Evolutionary conservation across 2,797 vertebrate genomes (phyloP).

Genomic region (Luscinia megarhynchos): DNA sequence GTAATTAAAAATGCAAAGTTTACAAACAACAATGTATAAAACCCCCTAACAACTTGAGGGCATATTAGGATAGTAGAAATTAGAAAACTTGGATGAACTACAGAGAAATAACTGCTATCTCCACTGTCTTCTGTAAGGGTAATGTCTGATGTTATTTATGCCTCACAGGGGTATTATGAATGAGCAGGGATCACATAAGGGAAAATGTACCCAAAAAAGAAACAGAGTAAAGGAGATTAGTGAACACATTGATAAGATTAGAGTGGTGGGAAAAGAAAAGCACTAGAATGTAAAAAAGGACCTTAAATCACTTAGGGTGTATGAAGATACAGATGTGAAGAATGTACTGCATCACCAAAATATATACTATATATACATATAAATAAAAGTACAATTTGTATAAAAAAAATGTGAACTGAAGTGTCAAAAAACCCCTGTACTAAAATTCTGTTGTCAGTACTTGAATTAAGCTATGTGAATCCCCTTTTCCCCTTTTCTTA

Average conservation of each 20-base stretch:
- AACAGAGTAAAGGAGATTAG: not conserved
- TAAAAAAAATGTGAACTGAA: not conserved
- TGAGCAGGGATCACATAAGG: not conserved
- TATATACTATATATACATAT: rapidly evolving
- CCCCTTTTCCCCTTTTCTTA: not conserved
- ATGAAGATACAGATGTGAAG: not conserved
- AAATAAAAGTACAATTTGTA: not conserved
- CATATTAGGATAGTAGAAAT: not conserved
- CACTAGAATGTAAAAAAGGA: not conserved
- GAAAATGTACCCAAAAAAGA: not conserved
- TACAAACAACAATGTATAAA: not conserved
- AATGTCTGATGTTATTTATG: not conserved
- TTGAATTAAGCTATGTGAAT: not conserved
- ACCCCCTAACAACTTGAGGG: rapidly evolving
- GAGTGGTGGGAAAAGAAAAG: not conserved
- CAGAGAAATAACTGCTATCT: not conserved
- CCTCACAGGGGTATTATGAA: not conserved
- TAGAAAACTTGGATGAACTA: not conserved
- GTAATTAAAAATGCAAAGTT: not conserved
- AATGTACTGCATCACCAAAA: not conserved
- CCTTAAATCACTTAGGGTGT: not conserved
- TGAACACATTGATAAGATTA: not conserved
- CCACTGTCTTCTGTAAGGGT: not conserved
- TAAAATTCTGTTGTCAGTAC: not conserved
- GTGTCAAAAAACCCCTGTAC: too few species aligned